Evolutionary conservation across 2,113 vertebrate species (phyloP).

Genomic region (Strigops habroptila): DNA sequence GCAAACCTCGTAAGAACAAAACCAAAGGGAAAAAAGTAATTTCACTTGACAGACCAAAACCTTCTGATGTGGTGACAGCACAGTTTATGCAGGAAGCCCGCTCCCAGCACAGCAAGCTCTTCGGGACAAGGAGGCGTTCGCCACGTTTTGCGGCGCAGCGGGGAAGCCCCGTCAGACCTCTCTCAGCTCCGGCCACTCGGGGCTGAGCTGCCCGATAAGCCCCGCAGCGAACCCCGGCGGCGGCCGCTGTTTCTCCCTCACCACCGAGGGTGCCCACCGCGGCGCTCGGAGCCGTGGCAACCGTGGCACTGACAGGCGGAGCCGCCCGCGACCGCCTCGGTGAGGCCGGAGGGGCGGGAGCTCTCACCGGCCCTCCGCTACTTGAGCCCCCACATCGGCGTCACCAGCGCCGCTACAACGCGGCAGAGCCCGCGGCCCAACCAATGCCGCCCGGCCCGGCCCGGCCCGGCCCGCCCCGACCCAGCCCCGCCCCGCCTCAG

Average conservation of each 20-base stretch:
- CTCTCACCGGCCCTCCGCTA: no score
- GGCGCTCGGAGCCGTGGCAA: no score
- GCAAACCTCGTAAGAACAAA: not conserved
- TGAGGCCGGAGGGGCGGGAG: not conserved
- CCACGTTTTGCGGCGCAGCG: not conserved
- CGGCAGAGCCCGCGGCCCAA: rapidly evolving
- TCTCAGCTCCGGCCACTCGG: not conserved
- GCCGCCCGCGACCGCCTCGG: no score
- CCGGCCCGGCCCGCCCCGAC: no score
- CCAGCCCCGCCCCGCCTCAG: no score
- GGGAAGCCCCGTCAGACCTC: not conserved
- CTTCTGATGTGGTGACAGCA: not conserved
- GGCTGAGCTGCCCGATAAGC: no score
- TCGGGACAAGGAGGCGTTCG: not conserved
- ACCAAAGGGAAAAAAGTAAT: no score
- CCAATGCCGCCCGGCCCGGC: not conserved
- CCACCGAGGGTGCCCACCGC: not conserved
- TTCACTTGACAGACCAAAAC: not conserved
- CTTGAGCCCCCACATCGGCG: not conserved
- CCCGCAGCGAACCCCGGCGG: no score
- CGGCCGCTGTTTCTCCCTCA: not conserved
- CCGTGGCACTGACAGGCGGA: not conserved
- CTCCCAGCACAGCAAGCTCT: not conserved
- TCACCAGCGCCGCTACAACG: no score
- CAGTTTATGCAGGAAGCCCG: not conserved